Conservation (phyloP, 2,113 vertebrate species). For the Pangasianodon hypophthalmus region DNA sequence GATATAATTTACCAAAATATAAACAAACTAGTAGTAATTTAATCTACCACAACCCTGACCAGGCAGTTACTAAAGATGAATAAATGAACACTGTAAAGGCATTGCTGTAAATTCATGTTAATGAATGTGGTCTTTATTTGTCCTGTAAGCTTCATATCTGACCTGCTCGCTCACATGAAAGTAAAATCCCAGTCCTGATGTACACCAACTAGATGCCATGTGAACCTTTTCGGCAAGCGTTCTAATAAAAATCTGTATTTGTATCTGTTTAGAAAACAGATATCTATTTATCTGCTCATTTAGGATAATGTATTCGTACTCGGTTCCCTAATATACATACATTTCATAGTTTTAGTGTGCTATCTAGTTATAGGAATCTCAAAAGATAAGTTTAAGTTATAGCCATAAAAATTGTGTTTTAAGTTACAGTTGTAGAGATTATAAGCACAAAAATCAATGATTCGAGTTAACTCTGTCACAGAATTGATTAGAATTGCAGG, state of each 20-base stretch:
- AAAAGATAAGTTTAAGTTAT: background rate
- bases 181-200: background rate
- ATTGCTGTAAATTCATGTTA: no score
- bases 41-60: no score
- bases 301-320: background rate
- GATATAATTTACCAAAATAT: no score
- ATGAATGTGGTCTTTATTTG: no score
- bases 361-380: background rate
- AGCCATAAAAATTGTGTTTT: background rate
- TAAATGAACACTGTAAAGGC: no score
- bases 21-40: no score
- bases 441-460: background rate
- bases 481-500: background rate
- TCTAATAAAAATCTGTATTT: background rate
- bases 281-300: no score
- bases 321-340: no score
- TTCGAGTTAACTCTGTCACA: background rate
- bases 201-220: background rate
- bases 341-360: no score
- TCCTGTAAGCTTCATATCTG: background rate
- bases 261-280: background rate
- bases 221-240: background rate
- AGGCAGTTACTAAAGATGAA: no score
- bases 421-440: no score
- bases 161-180: background rate